Evolutionary conservation across 2,113 vertebrate genomes (phyloP).

Genomic region (Brachypteracias leptosomus): DNA sequence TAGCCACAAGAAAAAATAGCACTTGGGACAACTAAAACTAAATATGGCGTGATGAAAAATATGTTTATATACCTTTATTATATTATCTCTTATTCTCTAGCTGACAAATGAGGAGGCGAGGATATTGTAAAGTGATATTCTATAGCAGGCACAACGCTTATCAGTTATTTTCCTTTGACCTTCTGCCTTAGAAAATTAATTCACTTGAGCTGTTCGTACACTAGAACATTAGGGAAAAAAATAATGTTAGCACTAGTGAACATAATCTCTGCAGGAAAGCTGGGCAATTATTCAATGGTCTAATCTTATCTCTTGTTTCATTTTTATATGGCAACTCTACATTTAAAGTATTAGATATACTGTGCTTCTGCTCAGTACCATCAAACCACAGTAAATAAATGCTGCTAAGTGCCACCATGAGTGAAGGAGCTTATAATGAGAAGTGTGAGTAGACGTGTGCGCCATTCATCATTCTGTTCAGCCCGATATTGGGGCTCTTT

Average conservation of each 20-base stretch:
- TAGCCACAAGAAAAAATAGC: constrained; percentile 51
- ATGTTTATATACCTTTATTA: constrained; percentile 72
- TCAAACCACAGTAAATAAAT: constrained; percentile 76
- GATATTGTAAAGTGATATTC: constrained; percentile 70
- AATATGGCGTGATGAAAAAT: constrained; percentile 39
- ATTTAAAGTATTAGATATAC: constrained; percentile 75
- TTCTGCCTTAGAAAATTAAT: constrained; percentile 82
- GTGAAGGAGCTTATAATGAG: constrained; percentile 85
- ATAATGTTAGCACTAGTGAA: constrained; percentile 80
- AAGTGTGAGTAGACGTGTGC: constrained; percentile 86
- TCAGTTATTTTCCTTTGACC: constrained; percentile 81
- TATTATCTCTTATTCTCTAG: constrained; percentile 63
- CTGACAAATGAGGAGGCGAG: constrained; percentile 59
- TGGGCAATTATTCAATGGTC: constrained; percentile 78
- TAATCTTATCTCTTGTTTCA: constrained; percentile 83
- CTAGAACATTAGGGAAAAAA: constrained; percentile 69
- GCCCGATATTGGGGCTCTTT: constrained; percentile 86
- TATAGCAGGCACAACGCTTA: constrained; percentile 74
- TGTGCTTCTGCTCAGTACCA: constrained; percentile 70
- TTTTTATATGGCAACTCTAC: constrained; percentile 79
- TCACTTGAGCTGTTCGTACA: constrained; percentile 71
- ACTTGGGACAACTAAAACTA: constrained; percentile 30
- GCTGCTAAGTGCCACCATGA: constrained; percentile 83
- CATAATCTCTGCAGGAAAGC: constrained; percentile 79
- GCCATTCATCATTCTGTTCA: constrained; percentile 89